These are phyloP conservation scores for Leptosomus discolor DNA, from an alignment of 2,113 vertebrate genomes.

Conservation along the genomic window DNA sequence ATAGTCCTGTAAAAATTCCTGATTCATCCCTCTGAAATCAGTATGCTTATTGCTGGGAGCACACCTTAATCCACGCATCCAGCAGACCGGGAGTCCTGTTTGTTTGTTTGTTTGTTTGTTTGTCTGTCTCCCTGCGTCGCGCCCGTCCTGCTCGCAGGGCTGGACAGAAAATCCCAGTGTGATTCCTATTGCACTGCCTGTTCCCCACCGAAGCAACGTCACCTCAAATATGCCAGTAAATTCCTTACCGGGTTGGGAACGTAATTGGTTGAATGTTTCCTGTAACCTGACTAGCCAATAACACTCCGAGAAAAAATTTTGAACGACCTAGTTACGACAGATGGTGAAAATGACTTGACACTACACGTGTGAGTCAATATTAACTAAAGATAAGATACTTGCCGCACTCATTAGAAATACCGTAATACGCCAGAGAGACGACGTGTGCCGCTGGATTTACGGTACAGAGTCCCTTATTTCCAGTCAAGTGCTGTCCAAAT, in stretches of 20 bases:
- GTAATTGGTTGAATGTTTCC: conserved; percentile 57
- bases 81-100: neutral
- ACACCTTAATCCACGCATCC: neutral
- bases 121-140: neutral
- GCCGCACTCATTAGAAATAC: neutral
- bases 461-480: neutral
- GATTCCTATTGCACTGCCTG: neutral
- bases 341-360: conserved; percentile 30
- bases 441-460: neutral
- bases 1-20: neutral
- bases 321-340: conserved; percentile 8
- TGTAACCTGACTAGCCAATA: conserved; percentile 52
- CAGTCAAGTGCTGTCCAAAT: neutral
- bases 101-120: neutral
- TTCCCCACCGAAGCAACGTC: conserved; percentile 37
- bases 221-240: conserved; percentile 64
- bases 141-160: neutral
- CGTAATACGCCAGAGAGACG: neutral
- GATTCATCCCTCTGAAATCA: neutral
- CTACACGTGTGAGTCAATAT: neutral
- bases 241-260: conserved; percentile 28
- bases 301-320: conserved; percentile 5
- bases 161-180: neutral
- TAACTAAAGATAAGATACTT: neutral
- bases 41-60: neutral